A percentile compares a stretch with the other conserved stretches of the same genome.
Conservation (phyloP, 2,888 invertebrate genomes). For the Drosophila paracracens region DNA sequence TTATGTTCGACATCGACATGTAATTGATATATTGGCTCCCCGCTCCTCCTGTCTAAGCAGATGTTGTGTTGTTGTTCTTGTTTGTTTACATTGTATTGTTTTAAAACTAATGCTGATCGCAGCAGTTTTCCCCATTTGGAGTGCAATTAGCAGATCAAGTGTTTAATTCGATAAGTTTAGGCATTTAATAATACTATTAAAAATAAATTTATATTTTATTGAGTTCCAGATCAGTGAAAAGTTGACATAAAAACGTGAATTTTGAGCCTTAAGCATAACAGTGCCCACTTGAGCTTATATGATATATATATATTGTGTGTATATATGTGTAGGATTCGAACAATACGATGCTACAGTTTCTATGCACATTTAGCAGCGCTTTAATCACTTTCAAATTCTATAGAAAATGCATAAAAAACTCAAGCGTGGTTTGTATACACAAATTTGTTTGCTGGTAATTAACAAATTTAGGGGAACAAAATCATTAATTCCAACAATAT, state of each 20-base stretch:
- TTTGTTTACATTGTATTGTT: constrained; percentile 66
- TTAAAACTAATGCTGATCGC: constrained; percentile 68
- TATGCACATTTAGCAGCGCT: constrained; percentile 15
- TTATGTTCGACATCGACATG: constrained; percentile 70
- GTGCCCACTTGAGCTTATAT: constrained; percentile 13
- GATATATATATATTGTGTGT: constrained; percentile 4
- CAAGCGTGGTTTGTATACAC: constrained; percentile 80
- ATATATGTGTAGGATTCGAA: not conserved
- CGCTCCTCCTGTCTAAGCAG: constrained; percentile 44
- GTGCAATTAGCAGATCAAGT: constrained; percentile 35
- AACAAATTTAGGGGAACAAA: constrained; percentile 82
- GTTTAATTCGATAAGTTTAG: not conserved
- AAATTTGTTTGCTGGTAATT: constrained; percentile 81
- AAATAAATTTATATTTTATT: not conserved
- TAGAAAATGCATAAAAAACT: constrained; percentile 79
- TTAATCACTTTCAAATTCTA: constrained; percentile 77
- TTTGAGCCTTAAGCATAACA: not conserved
- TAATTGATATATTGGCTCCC: constrained; percentile 74
- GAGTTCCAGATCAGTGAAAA: not conserved
- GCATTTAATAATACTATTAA: not conserved
- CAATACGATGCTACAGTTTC: not conserved
- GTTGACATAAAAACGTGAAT: not conserved
- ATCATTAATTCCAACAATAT: constrained; percentile 80
- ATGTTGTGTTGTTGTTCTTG: constrained; percentile 62
- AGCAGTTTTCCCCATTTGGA: constrained; percentile 50